Conservation (phyloP, 2,888 invertebrate genomes). For the Himalopsyche japonica region DNA sequence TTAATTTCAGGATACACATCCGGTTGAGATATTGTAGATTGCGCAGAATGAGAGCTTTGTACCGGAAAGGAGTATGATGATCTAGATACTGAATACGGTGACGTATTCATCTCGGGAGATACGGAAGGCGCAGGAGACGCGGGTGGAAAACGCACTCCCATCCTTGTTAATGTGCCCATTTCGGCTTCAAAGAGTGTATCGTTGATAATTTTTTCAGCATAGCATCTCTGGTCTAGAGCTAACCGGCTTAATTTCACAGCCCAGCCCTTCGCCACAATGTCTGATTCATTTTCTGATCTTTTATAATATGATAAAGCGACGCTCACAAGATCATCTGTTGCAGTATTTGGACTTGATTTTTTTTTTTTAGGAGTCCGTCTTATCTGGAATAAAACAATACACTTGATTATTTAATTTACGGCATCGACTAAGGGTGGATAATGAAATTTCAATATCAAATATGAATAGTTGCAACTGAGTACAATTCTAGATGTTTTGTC, state of each 20-base stretch:
- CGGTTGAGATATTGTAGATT: too few relatives aligned
- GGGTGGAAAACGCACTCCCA: background rate
- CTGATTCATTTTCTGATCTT: background rate
- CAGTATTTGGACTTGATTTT: constrained; percentile 8
- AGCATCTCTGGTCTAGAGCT: constrained; percentile 29
- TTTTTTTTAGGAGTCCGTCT: too few relatives aligned
- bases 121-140: background rate
- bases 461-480: too few relatives aligned
- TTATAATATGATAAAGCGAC: background rate
- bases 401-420: too few relatives aligned
- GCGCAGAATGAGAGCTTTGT: too few relatives aligned
- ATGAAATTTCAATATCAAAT: too few relatives aligned
- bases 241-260: constrained; percentile 30
- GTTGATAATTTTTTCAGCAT: constrained; percentile 36
- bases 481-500: too few relatives aligned
- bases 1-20: too few relatives aligned
- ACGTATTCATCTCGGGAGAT: background rate
- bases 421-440: too few relatives aligned
- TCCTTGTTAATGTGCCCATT: constrained; percentile 25
- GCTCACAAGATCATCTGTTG: background rate
- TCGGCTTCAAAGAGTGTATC: constrained; percentile 35
- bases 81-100: too few relatives aligned
- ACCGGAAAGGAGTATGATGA: too few relatives aligned
- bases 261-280: constrained; percentile 31
- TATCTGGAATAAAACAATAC: too few relatives aligned